Base-by-base conservation (phyloP, 2,113 vertebrate genomes). In the Benthochromis sp. region DNA sequence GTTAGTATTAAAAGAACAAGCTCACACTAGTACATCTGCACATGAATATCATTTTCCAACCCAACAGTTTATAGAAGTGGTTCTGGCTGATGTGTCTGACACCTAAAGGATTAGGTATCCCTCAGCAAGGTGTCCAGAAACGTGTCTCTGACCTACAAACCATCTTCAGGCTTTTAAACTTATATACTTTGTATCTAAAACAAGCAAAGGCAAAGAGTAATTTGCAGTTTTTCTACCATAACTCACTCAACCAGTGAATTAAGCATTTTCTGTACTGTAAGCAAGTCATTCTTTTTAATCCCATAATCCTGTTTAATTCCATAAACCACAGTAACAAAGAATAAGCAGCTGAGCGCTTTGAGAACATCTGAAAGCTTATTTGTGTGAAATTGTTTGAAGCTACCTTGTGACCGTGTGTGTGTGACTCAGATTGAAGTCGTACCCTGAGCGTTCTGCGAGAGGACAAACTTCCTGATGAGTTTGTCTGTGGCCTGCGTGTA, bases 401-500 rank as follows among this genome's bases (percentile, higher is more conserved):
- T 50, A 45, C 55, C 27, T 4, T 73, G 63, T 69, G 16, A 85
- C 36, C 9, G 9, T 43, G 27, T 61, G 61, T 57, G 16, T 57
- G 85, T 53, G 81, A 83, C 43, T 82, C 29, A 8, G 38, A 83
- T 9, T 81, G 79, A 84, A 50, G 84, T 54, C 93, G 85, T 97
- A 99, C 98, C 98, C 96, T 99, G 98, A 1, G 97, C 93, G 0
- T 93, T 89, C 93, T 99, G 98, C 0, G 98, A 98, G 93, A 97
- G 98, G 92, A 99, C 96, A 14, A 99, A 99, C 90, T 98, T 99
- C 95, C 98, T 97, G 96, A 99, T 99, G 92, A 99, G 98, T 88
- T 98, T 97, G 94, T 99, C 98, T 0, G 98, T 99, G 92, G 98
- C 98, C 94, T 99, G 98, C 0, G 98, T 99, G 97, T 99, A 99